These are phyloP conservation scores for Heteronetta atricapilla DNA, from an alignment of 2,113 vertebrate species.

Conservation along the genomic window DNA sequence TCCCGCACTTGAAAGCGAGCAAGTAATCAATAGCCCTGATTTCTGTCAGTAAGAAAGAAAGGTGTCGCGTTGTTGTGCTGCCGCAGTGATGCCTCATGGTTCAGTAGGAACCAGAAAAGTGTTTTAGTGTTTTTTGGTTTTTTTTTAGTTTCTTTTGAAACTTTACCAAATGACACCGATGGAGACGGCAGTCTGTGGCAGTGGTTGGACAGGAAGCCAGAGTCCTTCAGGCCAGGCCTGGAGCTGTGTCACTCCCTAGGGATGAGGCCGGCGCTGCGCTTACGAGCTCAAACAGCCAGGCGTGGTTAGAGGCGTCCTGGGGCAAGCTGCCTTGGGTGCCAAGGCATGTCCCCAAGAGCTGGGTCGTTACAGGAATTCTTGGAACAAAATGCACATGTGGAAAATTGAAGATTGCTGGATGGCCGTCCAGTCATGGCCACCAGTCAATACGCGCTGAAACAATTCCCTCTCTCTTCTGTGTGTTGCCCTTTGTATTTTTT, in stretches of 20 bases:
- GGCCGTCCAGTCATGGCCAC: not conserved
- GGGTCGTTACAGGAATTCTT: not conserved
- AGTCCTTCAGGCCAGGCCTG: no score
- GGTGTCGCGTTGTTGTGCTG: not conserved
- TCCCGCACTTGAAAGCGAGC: not conserved
- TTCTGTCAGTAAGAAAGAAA: not conserved
- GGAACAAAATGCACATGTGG: not conserved
- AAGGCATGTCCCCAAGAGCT: not conserved
- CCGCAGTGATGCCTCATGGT: fast-evolving
- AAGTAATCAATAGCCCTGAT: not conserved
- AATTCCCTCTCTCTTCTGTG: not conserved
- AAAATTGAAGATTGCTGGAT: not conserved
- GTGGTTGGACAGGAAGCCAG: not conserved
- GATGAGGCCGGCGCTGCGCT: fast-evolving
- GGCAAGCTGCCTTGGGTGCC: not conserved
- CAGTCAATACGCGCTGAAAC: not conserved
- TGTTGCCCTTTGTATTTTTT: not conserved
- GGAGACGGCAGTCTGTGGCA: not conserved
- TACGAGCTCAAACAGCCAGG: fast-evolving
- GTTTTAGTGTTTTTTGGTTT: no score
- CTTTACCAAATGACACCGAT: not conserved
- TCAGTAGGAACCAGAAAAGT: not conserved
- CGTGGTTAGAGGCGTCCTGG: not conserved
- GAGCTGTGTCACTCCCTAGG: no score
- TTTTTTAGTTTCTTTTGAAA: not conserved